Percentiles rank a stretch among this genome's conserved stretches.
Conservation (phyloP, 1,140 invertebrate genomes). For the Drosophila teissieri region DNA sequence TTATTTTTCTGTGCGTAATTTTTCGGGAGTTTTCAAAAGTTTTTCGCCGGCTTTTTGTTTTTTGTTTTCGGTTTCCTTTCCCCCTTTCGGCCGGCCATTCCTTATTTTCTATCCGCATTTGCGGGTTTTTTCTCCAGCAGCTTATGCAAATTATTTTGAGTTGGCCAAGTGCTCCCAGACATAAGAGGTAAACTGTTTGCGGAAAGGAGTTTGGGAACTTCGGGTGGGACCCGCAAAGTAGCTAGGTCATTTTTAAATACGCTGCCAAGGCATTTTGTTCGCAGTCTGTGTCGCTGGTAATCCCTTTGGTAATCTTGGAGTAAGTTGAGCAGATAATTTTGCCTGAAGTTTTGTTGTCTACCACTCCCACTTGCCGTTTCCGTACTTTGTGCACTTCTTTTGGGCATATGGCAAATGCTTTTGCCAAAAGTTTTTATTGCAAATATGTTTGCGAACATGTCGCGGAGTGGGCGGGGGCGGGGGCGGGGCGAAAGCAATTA, state of each 20-base stretch:
- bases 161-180: slow-evolving; percentile 33
- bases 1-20: slow-evolving; percentile 28
- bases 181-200: slow-evolving; percentile 12
- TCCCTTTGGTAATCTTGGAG: slow-evolving; percentile 58
- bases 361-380: not conserved
- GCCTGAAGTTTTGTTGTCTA: slow-evolving; percentile 24
- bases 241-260: slow-evolving; percentile 68
- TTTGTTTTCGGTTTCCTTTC: not conserved
- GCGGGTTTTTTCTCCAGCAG: slow-evolving; percentile 33
- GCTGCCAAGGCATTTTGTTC: slow-evolving; percentile 37
- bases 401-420: slow-evolving; percentile 35
- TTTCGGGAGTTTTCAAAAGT: slow-evolving; percentile 48
- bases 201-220: slow-evolving; percentile 5
- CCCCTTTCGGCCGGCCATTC: not conserved
- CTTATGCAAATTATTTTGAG: slow-evolving; percentile 73
- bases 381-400: slow-evolving; percentile 5
- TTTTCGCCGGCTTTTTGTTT: slow-evolving; percentile 18
- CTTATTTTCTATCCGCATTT: slow-evolving; percentile 52
- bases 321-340: slow-evolving; percentile 65
- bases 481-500: slow-evolving; percentile 26
- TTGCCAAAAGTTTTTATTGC: slow-evolving; percentile 51
- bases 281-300: slow-evolving; percentile 44
- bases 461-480: not conserved
- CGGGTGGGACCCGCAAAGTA: slow-evolving; percentile 8
- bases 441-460: slow-evolving; percentile 32